These are phyloP conservation scores for Ameiurus melas DNA, from an alignment of 2,113 vertebrate genomes.

Conservation along the genomic window DNA sequence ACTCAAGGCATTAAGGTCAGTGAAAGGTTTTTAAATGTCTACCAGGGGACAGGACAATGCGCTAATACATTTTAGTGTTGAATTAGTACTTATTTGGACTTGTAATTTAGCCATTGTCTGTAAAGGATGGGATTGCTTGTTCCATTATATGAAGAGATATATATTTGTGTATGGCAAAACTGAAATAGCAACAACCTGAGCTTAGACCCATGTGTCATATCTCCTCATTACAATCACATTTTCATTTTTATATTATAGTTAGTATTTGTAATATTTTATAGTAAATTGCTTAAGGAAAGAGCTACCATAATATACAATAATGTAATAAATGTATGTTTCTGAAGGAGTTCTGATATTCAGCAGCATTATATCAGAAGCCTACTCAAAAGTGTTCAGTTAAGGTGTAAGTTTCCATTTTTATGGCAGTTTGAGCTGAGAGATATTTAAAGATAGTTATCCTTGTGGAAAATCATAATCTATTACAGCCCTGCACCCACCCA, in stretches of 20 bases:
- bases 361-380: neutral
- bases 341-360: neutral
- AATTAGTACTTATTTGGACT: neutral
- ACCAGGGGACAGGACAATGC: neutral
- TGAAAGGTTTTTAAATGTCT: neutral
- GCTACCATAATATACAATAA: neutral
- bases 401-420: neutral
- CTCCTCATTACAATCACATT: neutral
- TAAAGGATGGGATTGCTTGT: neutral
- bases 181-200: too few relatives aligned
- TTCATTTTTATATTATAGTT: neutral
- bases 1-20: constrained; percentile 90
- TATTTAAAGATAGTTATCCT: neutral
- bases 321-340: neutral
- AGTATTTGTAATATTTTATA: neutral
- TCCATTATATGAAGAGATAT: neutral
- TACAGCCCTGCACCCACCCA: neutral
- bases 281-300: neutral
- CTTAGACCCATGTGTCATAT: neutral
- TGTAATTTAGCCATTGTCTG: neutral
- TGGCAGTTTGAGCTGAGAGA: neutral
- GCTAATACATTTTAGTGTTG: neutral
- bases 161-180: neutral
- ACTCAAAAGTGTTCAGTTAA: neutral
- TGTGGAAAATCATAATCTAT: neutral